Conservation (phyloP, 2,113 vertebrate genomes). For the Notothenia coriiceps region DNA sequence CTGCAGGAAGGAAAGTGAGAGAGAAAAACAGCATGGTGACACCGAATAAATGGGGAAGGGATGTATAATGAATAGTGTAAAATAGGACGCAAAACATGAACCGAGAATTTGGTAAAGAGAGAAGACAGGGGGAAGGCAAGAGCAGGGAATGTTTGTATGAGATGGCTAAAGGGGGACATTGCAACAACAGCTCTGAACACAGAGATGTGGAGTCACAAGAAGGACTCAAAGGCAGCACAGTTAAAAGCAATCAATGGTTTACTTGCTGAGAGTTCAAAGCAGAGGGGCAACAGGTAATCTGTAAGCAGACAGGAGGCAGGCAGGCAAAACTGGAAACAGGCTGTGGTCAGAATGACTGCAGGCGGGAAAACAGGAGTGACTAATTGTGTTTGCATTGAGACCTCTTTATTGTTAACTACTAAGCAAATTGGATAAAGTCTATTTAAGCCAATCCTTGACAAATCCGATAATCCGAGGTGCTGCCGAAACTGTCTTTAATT, state of each 20-base stretch:
- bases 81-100: slow-evolving; percentile 44
- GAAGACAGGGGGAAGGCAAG: slow-evolving; percentile 33
- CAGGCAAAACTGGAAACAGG: neutral
- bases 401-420: slow-evolving; percentile 69
- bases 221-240: neutral
- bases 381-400: slow-evolving; percentile 61
- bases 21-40: slow-evolving; percentile 15
- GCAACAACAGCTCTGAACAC: neutral
- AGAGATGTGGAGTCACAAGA: slow-evolving; percentile 12
- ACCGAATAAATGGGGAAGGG: slow-evolving; percentile 41
- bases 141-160: slow-evolving; percentile 26
- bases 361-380: slow-evolving; percentile 20
- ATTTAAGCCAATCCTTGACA: slow-evolving; percentile 47
- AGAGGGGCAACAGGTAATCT: slow-evolving; percentile 12
- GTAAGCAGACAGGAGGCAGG: neutral
- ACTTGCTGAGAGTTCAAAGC: slow-evolving; percentile 6
- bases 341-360: neutral
- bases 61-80: slow-evolving; percentile 55
- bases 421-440: slow-evolving; percentile 73
- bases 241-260: slow-evolving; percentile 20
- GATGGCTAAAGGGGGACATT: slow-evolving; percentile 37
- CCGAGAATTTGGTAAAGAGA: slow-evolving; percentile 29
- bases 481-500: slow-evolving; percentile 19
- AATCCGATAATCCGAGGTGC: slow-evolving; percentile 47
- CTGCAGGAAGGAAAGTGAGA: slow-evolving; percentile 44